phyloP scores from a whole-genome alignment of 1,140 invertebrate species.

The Anadara kagoshimensis region DNA sequence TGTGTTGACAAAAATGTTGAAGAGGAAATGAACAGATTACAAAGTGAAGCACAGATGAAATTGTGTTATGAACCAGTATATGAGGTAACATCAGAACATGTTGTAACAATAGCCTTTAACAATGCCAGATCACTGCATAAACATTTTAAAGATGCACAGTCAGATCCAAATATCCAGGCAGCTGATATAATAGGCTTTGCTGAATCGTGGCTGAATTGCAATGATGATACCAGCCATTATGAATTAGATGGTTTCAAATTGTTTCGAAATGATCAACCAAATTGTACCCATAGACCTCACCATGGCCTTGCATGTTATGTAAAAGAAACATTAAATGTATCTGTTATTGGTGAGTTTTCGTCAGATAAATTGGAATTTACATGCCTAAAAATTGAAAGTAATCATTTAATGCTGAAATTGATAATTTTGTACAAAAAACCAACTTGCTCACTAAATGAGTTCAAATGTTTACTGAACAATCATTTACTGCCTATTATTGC shows the following conservation, averaged over 20 bases:
- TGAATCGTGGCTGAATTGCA: slow-evolving; percentile 10
- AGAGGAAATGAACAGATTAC: slow-evolving; percentile 21
- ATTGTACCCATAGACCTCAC: background rate
- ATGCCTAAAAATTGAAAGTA: no score
- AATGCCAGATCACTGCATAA: slow-evolving; percentile 28
- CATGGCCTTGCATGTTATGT: slow-evolving; percentile 31
- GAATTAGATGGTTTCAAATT: slow-evolving; percentile 11
- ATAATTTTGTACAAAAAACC: slow-evolving; percentile 11
- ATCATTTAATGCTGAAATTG: no score
- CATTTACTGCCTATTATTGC: background rate
- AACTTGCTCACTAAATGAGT: slow-evolving; percentile 9
- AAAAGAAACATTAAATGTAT: background rate
- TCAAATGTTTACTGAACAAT: background rate
- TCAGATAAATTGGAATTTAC: no score
- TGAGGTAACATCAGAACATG: background rate
- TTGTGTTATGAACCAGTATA: slow-evolving; percentile 14
- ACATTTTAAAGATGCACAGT: slow-evolving; percentile 10
- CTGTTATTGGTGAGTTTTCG: no score
- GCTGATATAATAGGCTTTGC: slow-evolving; percentile 30
- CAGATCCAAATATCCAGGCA: slow-evolving; percentile 17
- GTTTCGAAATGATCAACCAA: slow-evolving; percentile 6
- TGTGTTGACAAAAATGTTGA: slow-evolving; percentile 15
- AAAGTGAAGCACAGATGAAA: background rate
- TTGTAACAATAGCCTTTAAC: slow-evolving; percentile 22
- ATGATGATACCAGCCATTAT: slow-evolving; percentile 1